These are phyloP conservation scores for Calliopsis andreniformis DNA, from an alignment of 1,140 invertebrate genomes.

Conservation along the genomic window DNA sequence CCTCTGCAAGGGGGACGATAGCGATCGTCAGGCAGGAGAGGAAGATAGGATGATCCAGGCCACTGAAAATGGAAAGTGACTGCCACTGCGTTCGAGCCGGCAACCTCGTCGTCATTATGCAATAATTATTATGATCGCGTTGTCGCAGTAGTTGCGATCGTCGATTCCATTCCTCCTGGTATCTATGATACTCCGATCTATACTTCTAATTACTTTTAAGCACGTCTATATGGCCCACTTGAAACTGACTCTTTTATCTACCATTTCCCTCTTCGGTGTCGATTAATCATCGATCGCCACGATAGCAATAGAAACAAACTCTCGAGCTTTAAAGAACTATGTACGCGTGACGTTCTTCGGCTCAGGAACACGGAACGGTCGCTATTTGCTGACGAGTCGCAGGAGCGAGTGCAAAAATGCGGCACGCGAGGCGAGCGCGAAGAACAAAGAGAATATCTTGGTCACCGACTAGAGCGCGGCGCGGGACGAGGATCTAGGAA, in stretches of 20 bases:
- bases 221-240: no score
- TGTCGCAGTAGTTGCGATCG: slow-evolving; percentile 64
- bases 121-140: slow-evolving; percentile 77
- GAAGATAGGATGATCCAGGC: slow-evolving; percentile 76
- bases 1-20: slow-evolving; percentile 5
- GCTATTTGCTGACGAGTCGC: slow-evolving; percentile 50
- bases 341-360: no score
- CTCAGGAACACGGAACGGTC: slow-evolving; percentile 33
- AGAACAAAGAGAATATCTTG: slow-evolving; percentile 60
- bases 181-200: slow-evolving; percentile 50
- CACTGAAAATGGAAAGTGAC: slow-evolving; percentile 79
- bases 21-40: slow-evolving; percentile 46
- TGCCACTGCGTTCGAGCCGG: slow-evolving; percentile 66
- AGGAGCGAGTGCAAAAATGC: slow-evolving; percentile 47
- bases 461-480: slow-evolving; percentile 61
- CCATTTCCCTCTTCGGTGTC: no score
- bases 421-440: slow-evolving; percentile 10
- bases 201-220: slow-evolving; percentile 50
- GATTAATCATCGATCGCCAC: background rate
- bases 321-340: no score
- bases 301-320: no score
- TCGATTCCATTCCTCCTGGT: slow-evolving; percentile 47
- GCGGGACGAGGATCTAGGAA: slow-evolving; percentile 60
- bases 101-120: slow-evolving; percentile 71
- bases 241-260: no score